These are phyloP conservation scores for Glaucopsyche alexis DNA, from an alignment of 2,888 invertebrate species.

Conservation along the genomic window DNA sequence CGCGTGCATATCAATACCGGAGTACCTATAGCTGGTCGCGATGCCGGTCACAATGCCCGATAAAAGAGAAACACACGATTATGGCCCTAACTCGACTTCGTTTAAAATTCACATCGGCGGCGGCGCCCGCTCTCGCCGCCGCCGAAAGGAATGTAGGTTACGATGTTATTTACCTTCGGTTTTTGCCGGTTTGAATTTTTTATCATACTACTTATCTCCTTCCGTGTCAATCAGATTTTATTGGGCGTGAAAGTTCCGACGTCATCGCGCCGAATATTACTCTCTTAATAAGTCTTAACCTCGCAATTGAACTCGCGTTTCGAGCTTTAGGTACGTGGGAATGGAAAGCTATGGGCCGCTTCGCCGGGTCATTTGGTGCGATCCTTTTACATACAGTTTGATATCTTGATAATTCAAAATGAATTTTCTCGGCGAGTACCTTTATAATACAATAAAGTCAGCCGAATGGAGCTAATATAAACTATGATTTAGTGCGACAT, in stretches of 20 bases:
- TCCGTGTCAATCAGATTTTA: constrained; percentile 73
- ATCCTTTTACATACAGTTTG: constrained; percentile 27
- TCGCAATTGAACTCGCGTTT: constrained; percentile 51
- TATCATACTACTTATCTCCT: constrained; percentile 74
- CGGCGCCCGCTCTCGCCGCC: constrained; percentile 52
- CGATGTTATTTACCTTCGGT: constrained; percentile 73
- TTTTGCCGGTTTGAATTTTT: constrained; percentile 71
- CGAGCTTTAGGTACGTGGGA: constrained; percentile 46
- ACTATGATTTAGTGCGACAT: constrained; percentile 50
- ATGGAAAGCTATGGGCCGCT: constrained; percentile 43
- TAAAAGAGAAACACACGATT: constrained; percentile 73
- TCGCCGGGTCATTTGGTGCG: constrained; percentile 29
- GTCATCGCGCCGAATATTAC: constrained; percentile 65
- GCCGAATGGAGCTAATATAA: constrained; percentile 31
- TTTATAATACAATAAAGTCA: constrained; percentile 31
- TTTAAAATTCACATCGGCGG: constrained; percentile 73
- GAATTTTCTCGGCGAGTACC: background rate
- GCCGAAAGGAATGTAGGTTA: constrained; percentile 76
- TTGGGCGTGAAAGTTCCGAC: constrained; percentile 76
- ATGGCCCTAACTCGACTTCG: constrained; percentile 66
- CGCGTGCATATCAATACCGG: constrained; percentile 75
- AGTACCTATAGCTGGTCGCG: constrained; percentile 58
- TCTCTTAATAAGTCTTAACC: constrained; percentile 53
- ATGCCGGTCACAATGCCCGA: constrained; percentile 67
- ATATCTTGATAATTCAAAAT: constrained; percentile 22